Conservation (phyloP, 2,797 vertebrate species). For the Toxotes lorentzi region DNA sequence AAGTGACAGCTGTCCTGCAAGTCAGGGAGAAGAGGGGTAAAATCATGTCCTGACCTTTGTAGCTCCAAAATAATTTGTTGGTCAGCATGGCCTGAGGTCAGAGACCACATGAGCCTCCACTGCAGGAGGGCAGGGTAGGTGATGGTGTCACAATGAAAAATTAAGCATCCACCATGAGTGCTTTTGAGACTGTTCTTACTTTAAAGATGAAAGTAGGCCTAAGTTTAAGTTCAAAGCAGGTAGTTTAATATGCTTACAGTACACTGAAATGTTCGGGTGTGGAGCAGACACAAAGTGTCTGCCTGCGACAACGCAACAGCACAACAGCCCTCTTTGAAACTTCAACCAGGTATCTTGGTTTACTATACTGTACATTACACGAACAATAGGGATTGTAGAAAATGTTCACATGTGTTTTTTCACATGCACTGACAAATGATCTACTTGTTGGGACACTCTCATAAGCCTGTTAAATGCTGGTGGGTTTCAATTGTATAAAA, state of each 20-base stretch:
- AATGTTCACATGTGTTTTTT: too few relatives aligned
- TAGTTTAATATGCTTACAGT: background rate
- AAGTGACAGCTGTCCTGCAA: constrained; percentile 66
- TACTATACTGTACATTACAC: too few relatives aligned
- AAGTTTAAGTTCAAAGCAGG: background rate
- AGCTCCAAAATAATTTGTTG: constrained; percentile 46
- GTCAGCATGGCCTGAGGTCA: constrained; percentile 44
- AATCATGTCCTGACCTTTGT: constrained; percentile 44
- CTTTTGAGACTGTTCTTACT: background rate
- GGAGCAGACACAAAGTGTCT: background rate
- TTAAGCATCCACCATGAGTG: background rate
- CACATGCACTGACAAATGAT: too few relatives aligned
- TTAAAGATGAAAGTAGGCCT: background rate
- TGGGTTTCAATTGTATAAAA: background rate
- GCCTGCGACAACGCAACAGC: background rate
- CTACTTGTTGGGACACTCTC: too few relatives aligned
- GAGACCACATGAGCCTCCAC: constrained; percentile 6
- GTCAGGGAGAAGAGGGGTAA: constrained; percentile 29
- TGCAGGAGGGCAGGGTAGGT: background rate
- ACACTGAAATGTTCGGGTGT: background rate
- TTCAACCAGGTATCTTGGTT: too few relatives aligned
- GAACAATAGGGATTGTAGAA: too few relatives aligned
- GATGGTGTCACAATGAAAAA: background rate
- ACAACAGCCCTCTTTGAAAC: background rate
- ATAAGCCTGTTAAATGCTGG: background rate